Conservation (phyloP, 2,888 invertebrate species). For the Margaritifera margaritifera region DNA sequence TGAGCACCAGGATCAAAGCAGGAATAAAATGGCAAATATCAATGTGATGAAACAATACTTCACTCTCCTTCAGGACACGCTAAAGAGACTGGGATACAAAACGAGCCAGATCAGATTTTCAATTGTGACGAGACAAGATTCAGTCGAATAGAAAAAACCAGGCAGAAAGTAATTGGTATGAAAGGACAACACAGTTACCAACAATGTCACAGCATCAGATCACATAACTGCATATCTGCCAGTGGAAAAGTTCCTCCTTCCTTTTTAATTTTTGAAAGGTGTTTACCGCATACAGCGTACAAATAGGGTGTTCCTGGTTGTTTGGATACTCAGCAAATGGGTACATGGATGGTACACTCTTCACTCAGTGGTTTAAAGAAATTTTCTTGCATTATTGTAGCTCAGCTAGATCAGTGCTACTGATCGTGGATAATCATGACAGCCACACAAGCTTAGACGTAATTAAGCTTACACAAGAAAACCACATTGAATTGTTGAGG, state of each 20-base stretch:
- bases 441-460: too few species aligned
- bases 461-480: too few species aligned
- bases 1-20: background rate
- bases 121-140: conserved; percentile 15
- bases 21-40: conserved; percentile 5
- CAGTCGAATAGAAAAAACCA: conserved; percentile 7
- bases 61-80: background rate
- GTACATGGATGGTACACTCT: too few species aligned
- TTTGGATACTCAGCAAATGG: too few species aligned
- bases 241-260: background rate
- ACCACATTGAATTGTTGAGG: too few species aligned
- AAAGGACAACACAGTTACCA: conserved; percentile 5
- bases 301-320: too few species aligned
- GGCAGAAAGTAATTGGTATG: conserved; percentile 7
- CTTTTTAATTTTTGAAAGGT: too few species aligned
- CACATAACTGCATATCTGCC: conserved; percentile 13
- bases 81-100: background rate
- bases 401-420: too few species aligned
- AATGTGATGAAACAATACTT: conserved; percentile 7
- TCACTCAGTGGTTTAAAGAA: too few species aligned
- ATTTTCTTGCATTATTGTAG: too few species aligned
- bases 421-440: too few species aligned
- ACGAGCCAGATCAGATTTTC: conserved; percentile 10
- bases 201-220: background rate
- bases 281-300: too few species aligned